A percentile compares a stretch with the other conserved stretches of the same genome.
These are phyloP conservation scores for Calephelis virginiensis DNA, from an alignment of 1,140 invertebrate genomes.

Conservation along the genomic window DNA sequence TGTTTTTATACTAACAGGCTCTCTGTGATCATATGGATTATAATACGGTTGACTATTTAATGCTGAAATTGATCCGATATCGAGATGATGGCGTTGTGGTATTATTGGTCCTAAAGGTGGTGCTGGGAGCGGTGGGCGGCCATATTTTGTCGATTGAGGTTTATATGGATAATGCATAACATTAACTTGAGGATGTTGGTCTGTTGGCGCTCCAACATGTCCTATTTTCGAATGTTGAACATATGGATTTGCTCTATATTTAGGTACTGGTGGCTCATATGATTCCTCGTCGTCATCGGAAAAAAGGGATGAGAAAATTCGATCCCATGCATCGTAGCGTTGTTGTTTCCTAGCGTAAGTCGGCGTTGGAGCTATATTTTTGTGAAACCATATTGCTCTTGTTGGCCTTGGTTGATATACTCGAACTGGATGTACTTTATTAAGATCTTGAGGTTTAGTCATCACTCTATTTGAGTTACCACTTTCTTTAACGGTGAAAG, in stretches of 20 bases:
- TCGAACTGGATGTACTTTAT: slow-evolving; percentile 30
- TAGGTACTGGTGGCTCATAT: slow-evolving; percentile 37
- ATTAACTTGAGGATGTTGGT: slow-evolving; percentile 48
- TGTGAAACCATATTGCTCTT: slow-evolving; percentile 66
- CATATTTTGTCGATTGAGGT: slow-evolving; percentile 40
- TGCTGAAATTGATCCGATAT: slow-evolving; percentile 29
- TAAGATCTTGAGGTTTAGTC: slow-evolving; percentile 37
- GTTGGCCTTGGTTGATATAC: slow-evolving; percentile 39
- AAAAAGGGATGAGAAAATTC: slow-evolving; percentile 63
- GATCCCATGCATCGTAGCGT: slow-evolving; percentile 49
- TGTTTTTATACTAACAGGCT: slow-evolving; percentile 46
- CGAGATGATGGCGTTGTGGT: slow-evolving; percentile 43
- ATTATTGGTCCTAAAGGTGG: slow-evolving; percentile 34
- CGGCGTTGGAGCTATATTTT: slow-evolving; percentile 51
- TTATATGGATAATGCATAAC: slow-evolving; percentile 49
- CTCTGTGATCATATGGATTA: slow-evolving; percentile 41
- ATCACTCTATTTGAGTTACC: slow-evolving; percentile 36
- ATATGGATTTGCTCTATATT: slow-evolving; percentile 46
- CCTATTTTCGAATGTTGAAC: slow-evolving; percentile 49
- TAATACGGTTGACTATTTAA: slow-evolving; percentile 36
- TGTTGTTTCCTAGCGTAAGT: slow-evolving; percentile 40
- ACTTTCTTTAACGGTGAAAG: slow-evolving; percentile 67
- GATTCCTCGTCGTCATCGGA: slow-evolving; percentile 56
- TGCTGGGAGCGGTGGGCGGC: slow-evolving; percentile 38
- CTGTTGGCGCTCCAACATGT: slow-evolving; percentile 37